Evolutionary conservation across 2,113 vertebrate species (phyloP), one percentile per base, ranked within the genome.

Genomic region (Solea solea): DNA sequence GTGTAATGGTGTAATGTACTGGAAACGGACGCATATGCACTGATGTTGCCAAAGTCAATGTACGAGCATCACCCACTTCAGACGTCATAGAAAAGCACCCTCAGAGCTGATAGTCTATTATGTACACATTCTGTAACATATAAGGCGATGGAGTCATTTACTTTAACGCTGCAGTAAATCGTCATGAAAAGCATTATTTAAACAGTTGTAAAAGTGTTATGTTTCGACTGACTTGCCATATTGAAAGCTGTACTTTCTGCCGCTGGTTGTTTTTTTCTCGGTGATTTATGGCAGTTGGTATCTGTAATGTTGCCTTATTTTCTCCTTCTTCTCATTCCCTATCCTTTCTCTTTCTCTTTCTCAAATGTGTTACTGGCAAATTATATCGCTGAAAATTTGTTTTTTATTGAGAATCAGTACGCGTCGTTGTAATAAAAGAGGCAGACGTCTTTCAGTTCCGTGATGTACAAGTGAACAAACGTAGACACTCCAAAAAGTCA

Each of bases 1-100:
- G 9, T 25, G 16, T 27, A 25, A 21, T 53, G 16, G 51, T 54
- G 42, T 44, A 61, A 64, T 61, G 55, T 58, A 65, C n/a, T 34
- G 34, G 34, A 34, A 34, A 34, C 5, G 34, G 34, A 34, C 0
- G 5, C 5, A 34, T 6, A 2, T 34, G 5, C 34, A 34, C 34
- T 34, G 34, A 6, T 34, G 34, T 34, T 34, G 34, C 34, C 34
- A 34, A 34, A 34, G 34, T 34, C 34, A 34, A 34, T 34, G 34
- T 34, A 6, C 3, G 5, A 34, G 34, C 34, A 34, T 34, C 34
- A 34, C 34, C 34, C 34, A 34, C 34, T 34, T 34, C 34, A 34
- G 34, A 34, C 5, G 34, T 34, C 21, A 21, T 21, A 21, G 21
- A 21, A 21, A 21, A 21, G 21, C 21, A 21, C 21, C 21, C 21